Base-by-base conservation (phyloP, 2,113 vertebrate genomes). In the Coregonus clupeaformis region DNA sequence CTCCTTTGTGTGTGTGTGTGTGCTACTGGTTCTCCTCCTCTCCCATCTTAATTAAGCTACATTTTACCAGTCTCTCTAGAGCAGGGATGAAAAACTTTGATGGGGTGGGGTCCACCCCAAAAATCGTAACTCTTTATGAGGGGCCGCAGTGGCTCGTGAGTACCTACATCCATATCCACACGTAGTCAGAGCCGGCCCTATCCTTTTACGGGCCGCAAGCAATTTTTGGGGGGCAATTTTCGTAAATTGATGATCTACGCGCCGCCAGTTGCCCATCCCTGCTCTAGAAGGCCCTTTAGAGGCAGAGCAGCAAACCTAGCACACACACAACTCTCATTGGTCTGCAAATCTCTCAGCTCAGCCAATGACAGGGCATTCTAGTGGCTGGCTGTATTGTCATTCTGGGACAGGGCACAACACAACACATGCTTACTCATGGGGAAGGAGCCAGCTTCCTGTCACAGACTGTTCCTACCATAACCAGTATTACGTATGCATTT, bases 381-480 rank as follows among this genome's bases (percentile, higher is more conserved):
- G 7, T n/a, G 5, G 18, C 49, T 55, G 49, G 18, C 9, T 22
- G 20, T 62, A n/a, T 22, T 55, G n/a, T 67, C 18, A n/a, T 79
- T 75, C 60, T 24, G 29, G 6, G 6, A 45, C 22, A 65, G 27
- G 30, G 62, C 57, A 83, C 66, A 69, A 49, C 13, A 49, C 20
- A 47, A 42, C 72, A 82, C 74, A 42, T 67, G 7, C 12, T 20
- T 24, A 47, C 30, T n/a, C 30, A 36, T 42, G 62, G 47, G 14
- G 47, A 49, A 5, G 47, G 14, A 49, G 47, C 11, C 47, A 62
- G 67, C 32, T 66, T 52, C 60, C 11, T 22, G 6, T 78, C 2
- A 18, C 27, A 80, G 68, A 77, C 69, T 45, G 68, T 73, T 73
- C 64, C 36, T 65, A 18, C 77, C 77, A 66, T 42, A 3, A 36